Base-by-base conservation (phyloP, 2,888 invertebrate genomes). In the Eristalinus sepulchralis region DNA sequence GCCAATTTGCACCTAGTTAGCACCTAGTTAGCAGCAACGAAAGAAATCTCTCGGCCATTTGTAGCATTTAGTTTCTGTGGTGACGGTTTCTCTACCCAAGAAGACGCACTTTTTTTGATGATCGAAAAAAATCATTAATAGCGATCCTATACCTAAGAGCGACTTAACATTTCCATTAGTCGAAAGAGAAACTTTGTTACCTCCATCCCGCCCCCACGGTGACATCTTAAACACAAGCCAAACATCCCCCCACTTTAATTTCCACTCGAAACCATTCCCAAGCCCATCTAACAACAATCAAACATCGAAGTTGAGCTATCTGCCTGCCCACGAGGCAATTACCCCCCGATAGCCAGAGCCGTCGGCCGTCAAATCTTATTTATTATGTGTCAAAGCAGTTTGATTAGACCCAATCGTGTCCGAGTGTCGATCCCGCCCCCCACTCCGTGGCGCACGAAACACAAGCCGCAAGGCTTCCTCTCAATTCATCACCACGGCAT, bases 401-500 rank as follows among this genome's bases (percentile, higher is more conserved):
- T 77, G 85, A 85, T 85, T 82, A 85, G 72, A 78, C 60, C 53
- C 72, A 59, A 82, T 78, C 57, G 76, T 85, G 76, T 72, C 76
- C 71, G 82, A 73, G 73, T 68, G 82, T 77, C 6, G 53, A 57
- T 33, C 17, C 66, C 10, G 57, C 64, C 27, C 66, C 20, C 17
- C 39, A 13, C 62, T 17, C 66, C 66, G 34, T 33, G 39, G 20
- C 17, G 57, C 31, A 47, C 62, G 63, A 39, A 68, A 80, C 73
- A 73, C 64, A 71, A 68, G 68, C 68, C 77, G 83, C 68, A 78
- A 73, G 82, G 79, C 83, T 67, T 75, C 83, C 75, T 75, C 75
- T 83, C 83, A 83, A 86, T 86, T 86, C 86, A 86, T 86, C 86
- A 86, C 71, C 78, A 60, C 81, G 57, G 55, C 73, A 83, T 83